These are phyloP conservation scores for Tineola bisselliella DNA, from an alignment of 2,888 invertebrate genomes.

Conservation along the genomic window DNA sequence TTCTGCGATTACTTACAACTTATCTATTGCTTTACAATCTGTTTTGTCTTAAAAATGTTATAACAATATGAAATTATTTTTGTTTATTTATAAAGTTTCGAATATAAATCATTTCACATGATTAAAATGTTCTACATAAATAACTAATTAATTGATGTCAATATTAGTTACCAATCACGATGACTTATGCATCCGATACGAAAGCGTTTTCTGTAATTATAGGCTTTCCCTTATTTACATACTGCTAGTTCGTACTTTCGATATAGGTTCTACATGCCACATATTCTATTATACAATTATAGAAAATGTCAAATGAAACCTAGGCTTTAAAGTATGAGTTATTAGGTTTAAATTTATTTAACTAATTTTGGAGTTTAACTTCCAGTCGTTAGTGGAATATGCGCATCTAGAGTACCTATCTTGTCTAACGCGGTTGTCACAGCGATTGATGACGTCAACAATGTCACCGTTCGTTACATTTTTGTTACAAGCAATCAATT, in stretches of 20 bases:
- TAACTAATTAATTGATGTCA: conserved; percentile 32
- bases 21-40: too few species aligned
- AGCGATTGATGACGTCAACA: background rate
- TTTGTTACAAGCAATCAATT: background rate
- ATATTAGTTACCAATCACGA: conserved; percentile 17
- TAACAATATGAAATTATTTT: too few species aligned
- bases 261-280: background rate
- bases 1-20: too few species aligned
- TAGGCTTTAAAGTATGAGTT: background rate
- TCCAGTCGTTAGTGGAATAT: background rate
- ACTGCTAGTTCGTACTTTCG: conserved; percentile 16
- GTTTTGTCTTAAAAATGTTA: too few species aligned
- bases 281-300: background rate
- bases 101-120: too few species aligned
- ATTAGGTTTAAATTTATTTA: background rate
- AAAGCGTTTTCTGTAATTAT: conserved; percentile 34
- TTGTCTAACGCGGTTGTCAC: background rate
- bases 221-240: conserved; percentile 42
- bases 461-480: background rate
- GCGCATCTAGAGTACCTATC: background rate
- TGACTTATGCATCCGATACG: conserved; percentile 29
- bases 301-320: background rate
- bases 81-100: too few species aligned
- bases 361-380: background rate
- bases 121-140: conserved; percentile 22